Percentiles rank a stretch among this genome's conserved stretches.
phyloP scores from a whole-genome alignment of 2,888 invertebrate genomes.

The Diarsia rubi region DNA sequence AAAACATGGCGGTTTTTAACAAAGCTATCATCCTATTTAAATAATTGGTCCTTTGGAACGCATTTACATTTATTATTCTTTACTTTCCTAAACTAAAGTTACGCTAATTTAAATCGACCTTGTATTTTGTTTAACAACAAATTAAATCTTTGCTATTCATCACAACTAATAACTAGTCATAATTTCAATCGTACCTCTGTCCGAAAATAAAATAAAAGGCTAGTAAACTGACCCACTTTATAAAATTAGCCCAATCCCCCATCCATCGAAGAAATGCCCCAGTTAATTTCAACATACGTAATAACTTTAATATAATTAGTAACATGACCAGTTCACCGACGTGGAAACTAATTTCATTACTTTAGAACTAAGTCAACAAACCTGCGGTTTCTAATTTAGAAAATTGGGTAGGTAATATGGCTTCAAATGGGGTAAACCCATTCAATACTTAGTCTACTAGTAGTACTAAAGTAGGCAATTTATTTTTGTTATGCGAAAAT shows the following conservation, averaged over 20 bases:
- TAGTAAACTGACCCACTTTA: constrained; percentile 31
- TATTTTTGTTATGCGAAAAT: no score
- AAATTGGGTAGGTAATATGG: constrained; percentile 4
- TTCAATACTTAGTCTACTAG: no score
- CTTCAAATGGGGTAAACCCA: background rate
- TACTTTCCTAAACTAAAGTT: background rate
- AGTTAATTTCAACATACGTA: constrained; percentile 19
- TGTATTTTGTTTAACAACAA: background rate
- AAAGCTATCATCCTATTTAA: background rate
- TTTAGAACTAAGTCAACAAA: constrained; percentile 14
- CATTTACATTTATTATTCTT: background rate
- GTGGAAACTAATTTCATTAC: constrained; percentile 14
- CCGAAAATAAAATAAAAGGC: background rate
- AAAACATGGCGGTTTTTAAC: background rate
- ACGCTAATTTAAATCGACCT: background rate
- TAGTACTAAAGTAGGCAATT: no score
- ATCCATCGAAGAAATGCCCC: constrained; percentile 19
- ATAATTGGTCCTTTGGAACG: background rate
- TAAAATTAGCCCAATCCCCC: constrained; percentile 38
- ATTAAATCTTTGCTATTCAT: background rate
- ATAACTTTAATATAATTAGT: constrained; percentile 28
- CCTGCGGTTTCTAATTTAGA: constrained; percentile 12
- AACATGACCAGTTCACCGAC: constrained; percentile 14
- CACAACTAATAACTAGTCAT: background rate
- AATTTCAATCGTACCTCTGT: background rate